Base-by-base conservation (phyloP, 2,113 vertebrate species). In the Brachyhypopomus occidentalis region DNA sequence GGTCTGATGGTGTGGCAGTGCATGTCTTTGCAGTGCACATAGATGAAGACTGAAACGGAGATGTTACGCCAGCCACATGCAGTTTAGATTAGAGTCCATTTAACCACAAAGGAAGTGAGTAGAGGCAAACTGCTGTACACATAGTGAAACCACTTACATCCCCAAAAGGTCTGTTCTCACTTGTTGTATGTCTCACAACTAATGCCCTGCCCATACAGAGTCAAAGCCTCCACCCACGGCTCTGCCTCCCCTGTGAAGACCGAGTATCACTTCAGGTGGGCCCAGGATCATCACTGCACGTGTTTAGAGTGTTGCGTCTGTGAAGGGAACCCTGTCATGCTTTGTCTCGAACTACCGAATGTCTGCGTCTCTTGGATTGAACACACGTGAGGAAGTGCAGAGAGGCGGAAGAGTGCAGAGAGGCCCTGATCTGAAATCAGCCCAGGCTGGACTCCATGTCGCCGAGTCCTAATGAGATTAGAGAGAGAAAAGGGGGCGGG, bases 381-480 rank as follows among this genome's bases (percentile, higher is more conserved):
- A 25, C 41, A n/a, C n/a, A n/a, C n/a, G n/a, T n/a, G 48, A 80
- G 59, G 23, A 64, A 80, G 78, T 30, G 27, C 55, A 73, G 25
- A 63, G 78, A 34, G 41, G 23, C 11, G 6, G 36, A 27, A 23
- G 23, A 73, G 66, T 48, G 34, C 56, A 70, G 63, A 66, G 59
- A 55, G 55, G 60, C 45, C 2, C 36, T 70, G 71, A 72, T 30
- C 41, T 72, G 34, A 25, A 69, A 83, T 73, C 36, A 52, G 58
- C 45, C 52, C 66, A 55, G 70, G 48, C 81, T 58, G 36, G 52
- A 77, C 73, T 80, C 55, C 2, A 52, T 80, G 60, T 62, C 38
- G 71, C 64, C 25, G 30, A 79, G 25, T 25, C n/a, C 63, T 86
- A 86, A 86, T 78, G 52, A 78, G 84, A 83, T 86, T 80, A 86